A percentile compares a stretch with the other conserved stretches of the same genome.
Conservation (phyloP, 1,140 invertebrate species). For the Meloidogyne floridensis region DNA sequence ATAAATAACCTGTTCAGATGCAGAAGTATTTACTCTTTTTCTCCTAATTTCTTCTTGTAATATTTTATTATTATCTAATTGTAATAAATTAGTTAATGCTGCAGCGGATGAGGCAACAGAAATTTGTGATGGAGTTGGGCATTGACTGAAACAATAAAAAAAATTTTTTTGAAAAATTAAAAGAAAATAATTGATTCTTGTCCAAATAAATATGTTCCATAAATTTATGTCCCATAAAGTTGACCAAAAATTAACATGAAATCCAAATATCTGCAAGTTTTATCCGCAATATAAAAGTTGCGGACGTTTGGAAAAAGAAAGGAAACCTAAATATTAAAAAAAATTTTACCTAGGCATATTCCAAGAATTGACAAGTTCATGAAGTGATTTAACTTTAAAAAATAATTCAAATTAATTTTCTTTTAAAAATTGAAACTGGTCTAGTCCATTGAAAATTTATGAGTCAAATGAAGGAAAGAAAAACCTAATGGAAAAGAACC, state of each 20-base stretch:
- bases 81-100: neutral
- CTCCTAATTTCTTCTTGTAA: neutral
- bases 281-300: too few relatives aligned
- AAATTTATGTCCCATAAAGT: too few relatives aligned
- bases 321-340: neutral
- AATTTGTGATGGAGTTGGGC: slow-evolving; percentile 29
- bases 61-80: slow-evolving; percentile 1
- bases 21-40: neutral
- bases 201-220: too few relatives aligned
- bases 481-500: too few relatives aligned
- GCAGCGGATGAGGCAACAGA: slow-evolving; percentile 18
- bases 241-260: too few relatives aligned
- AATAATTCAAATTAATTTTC: neutral
- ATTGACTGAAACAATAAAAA: neutral
- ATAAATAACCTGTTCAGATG: neutral
- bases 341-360: neutral
- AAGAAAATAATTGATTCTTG: too few relatives aligned
- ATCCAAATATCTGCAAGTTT: too few relatives aligned
- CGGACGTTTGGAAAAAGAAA: too few relatives aligned
- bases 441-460: too few relatives aligned
- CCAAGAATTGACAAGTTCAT: slow-evolving; percentile 10
- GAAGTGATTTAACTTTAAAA: slow-evolving; percentile 18
- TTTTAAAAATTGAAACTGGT: neutral
- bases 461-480: too few relatives aligned
- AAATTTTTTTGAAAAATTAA: neutral